phyloP scores from a whole-genome alignment of 2,113 vertebrate genomes.

The Leptosomus discolor region DNA sequence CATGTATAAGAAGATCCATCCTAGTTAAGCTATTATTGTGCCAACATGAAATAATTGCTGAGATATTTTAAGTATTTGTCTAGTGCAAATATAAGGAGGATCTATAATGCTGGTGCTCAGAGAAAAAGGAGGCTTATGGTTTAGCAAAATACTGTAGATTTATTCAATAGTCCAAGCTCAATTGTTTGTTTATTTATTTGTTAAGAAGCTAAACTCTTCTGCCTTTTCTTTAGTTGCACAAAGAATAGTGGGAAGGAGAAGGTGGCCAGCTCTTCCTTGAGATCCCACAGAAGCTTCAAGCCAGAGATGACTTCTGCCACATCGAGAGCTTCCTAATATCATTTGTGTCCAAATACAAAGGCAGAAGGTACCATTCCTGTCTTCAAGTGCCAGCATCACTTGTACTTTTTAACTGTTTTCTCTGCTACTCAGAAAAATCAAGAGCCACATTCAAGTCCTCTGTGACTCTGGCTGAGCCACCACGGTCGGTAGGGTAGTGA shows the following conservation, averaged over 20 bases:
- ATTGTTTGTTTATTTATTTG: background rate
- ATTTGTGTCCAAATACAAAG: background rate
- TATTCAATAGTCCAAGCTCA: background rate
- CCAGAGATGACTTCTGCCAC: background rate
- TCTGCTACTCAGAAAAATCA: background rate
- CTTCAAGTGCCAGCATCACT: rapidly evolving
- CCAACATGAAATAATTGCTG: conserved; percentile 49
- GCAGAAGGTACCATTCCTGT: background rate
- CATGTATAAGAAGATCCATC: conserved; percentile 25
- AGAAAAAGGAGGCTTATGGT: background rate
- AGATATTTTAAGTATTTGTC: conserved; percentile 43
- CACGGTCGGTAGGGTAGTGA: background rate
- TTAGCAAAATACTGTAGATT: background rate
- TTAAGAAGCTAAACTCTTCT: background rate
- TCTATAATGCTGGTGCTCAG: background rate
- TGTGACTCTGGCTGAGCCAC: background rate
- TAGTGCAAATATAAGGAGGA: conserved; percentile 47
- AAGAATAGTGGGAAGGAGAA: background rate
- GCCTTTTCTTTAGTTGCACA: background rate
- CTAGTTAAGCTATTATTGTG: conserved; percentile 40
- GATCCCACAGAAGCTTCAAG: background rate
- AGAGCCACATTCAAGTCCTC: background rate
- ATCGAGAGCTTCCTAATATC: background rate
- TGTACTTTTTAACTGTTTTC: background rate
- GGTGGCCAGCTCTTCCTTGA: background rate